These are phyloP conservation scores for Drosophila prolongata DNA, from an alignment of 2,888 invertebrate genomes.

Conservation along the genomic window DNA sequence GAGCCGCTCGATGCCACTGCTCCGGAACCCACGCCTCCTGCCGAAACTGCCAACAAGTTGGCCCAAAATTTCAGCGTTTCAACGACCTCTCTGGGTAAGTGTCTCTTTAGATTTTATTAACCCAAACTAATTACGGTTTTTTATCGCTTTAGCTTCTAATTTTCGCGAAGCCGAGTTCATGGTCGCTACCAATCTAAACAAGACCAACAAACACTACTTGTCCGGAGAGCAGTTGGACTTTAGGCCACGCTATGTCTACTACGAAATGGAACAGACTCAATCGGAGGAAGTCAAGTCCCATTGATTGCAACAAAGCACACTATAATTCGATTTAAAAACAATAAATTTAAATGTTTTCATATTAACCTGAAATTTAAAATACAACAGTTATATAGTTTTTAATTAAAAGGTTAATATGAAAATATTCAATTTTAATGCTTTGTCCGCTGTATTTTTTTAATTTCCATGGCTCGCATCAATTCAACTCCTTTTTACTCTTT, in stretches of 20 bases:
- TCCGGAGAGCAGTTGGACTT: constrained; percentile 66
- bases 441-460: too few species aligned
- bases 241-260: constrained; percentile 80
- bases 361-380: neutral
- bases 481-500: too few species aligned
- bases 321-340: neutral
- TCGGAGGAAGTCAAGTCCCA: constrained; percentile 8
- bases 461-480: too few species aligned
- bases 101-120: neutral
- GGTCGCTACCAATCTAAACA: constrained; percentile 70
- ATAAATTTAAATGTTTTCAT: too few species aligned
- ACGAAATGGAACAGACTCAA: constrained; percentile 42
- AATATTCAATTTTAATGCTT: too few species aligned
- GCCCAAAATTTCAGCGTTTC: constrained; percentile 51
- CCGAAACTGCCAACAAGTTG: constrained; percentile 9
- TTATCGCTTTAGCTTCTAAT: constrained; percentile 49
- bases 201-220: constrained; percentile 65
- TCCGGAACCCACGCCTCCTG: constrained; percentile 42
- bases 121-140: neutral
- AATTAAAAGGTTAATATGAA: too few species aligned
- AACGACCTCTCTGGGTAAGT: constrained; percentile 66
- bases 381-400: too few species aligned
- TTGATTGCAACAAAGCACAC: neutral
- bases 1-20: constrained; percentile 41
- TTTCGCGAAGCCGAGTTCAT: constrained; percentile 80